Conservation (phyloP, 2,888 invertebrate genomes). For the Imbricaverruca yamaguchii region DNA sequence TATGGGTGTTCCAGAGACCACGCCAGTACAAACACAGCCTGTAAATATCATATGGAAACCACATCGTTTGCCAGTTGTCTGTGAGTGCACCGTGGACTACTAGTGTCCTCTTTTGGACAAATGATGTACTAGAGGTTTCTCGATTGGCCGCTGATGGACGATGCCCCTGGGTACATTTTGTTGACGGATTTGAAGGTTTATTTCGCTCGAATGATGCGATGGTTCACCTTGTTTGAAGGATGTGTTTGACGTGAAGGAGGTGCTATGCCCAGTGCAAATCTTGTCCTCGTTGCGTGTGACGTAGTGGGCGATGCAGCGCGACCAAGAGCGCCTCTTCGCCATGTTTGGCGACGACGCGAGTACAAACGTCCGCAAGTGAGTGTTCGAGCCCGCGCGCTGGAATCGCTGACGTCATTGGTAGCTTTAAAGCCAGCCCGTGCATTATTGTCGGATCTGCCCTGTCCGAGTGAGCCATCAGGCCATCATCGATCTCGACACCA, state of each 20-base stretch:
- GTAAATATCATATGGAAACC: not conserved
- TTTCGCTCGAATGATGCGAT: not conserved
- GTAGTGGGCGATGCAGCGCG: not conserved
- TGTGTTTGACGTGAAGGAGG: not conserved
- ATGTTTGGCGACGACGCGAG: not conserved
- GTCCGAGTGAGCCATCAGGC: too few species aligned
- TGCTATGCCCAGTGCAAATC: too few species aligned
- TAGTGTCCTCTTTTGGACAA: not conserved
- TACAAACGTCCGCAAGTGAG: not conserved
- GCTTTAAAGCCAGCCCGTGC: not conserved
- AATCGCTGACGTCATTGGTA: not conserved
- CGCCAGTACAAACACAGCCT: slow-evolving; percentile 5
- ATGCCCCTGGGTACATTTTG: not conserved
- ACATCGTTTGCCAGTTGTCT: not conserved
- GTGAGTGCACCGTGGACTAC: not conserved
- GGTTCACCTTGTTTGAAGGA: not conserved
- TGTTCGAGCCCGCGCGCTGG: too few species aligned
- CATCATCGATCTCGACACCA: too few species aligned
- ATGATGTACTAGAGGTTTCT: not conserved
- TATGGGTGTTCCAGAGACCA: not conserved
- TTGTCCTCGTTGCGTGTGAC: not conserved
- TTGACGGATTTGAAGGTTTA: not conserved
- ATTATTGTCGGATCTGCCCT: too few species aligned
- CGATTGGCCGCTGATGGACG: not conserved
- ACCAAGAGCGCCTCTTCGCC: not conserved